These are phyloP conservation scores for Himalopsyche tibetana DNA, from an alignment of 2,888 invertebrate genomes.

Conservation along the genomic window DNA sequence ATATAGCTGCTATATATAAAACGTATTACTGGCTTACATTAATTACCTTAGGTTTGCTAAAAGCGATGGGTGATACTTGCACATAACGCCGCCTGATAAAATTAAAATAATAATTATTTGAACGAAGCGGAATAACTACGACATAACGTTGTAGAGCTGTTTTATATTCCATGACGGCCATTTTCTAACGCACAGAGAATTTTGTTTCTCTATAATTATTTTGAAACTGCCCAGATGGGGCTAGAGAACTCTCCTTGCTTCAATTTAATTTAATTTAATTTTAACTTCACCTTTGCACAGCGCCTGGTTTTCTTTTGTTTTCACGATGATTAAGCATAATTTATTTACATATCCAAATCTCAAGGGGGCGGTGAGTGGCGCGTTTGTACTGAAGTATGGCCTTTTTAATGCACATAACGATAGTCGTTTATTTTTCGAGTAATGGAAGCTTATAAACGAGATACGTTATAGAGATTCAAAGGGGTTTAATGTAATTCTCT, in stretches of 20 bases:
- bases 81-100: neutral
- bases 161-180: conserved; percentile 56
- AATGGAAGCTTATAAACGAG: neutral
- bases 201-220: conserved; percentile 58
- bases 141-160: neutral
- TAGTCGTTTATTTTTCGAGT: conserved; percentile 10
- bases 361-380: conserved; percentile 34
- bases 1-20: too few species aligned
- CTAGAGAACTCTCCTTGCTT: conserved; percentile 51
- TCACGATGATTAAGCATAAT: conserved; percentile 39
- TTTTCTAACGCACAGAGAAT: conserved; percentile 47
- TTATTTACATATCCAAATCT: conserved; percentile 44
- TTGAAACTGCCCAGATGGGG: conserved; percentile 63
- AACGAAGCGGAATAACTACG: neutral
- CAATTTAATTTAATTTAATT: conserved; percentile 59
- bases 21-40: neutral
- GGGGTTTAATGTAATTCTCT: too few species aligned
- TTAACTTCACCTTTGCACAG: conserved; percentile 50
- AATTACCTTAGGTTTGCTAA: conserved; percentile 8
- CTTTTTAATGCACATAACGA: conserved; percentile 10
- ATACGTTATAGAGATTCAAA: too few species aligned
- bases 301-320: conserved; percentile 56
- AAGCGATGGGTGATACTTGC: neutral
- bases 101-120: conserved; percentile 19
- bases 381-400: neutral